Evolutionary conservation across 2,797 vertebrate genomes (phyloP).

Genomic region (Coccyzus lansbergi): DNA sequence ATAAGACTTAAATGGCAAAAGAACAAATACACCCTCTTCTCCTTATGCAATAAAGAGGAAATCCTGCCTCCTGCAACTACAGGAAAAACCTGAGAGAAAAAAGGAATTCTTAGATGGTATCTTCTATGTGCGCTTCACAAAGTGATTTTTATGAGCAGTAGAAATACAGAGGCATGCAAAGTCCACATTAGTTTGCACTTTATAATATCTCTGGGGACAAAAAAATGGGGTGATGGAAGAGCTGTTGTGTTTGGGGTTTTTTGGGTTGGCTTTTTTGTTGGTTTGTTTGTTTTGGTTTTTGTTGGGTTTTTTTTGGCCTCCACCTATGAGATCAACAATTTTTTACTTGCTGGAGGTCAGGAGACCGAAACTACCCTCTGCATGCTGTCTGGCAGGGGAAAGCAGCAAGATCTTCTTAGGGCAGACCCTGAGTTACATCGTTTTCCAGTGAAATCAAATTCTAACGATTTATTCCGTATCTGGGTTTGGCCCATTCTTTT

Average conservation of each 20-base stretch:
- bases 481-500: neutral
- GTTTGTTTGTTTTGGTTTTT: neutral
- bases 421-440: neutral
- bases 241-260: no score
- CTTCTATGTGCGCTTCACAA: neutral
- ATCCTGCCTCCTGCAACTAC: constrained; percentile 46
- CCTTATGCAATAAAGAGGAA: constrained; percentile 60
- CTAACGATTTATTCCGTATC: neutral
- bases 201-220: neutral
- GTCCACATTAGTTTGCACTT: neutral
- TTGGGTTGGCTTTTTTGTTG: no score
- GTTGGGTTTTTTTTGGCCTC: neutral
- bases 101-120: neutral
- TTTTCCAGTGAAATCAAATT: neutral
- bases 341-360: neutral
- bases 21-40: constrained; percentile 22
- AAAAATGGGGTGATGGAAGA: neutral
- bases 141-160: neutral
- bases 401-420: neutral
- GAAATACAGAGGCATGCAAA: neutral
- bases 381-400: neutral
- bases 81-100: constrained; percentile 9
- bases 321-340: neutral
- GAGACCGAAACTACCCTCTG: neutral
- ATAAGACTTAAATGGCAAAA: neutral